Conservation (phyloP, 2,113 vertebrate genomes). For the Rhombomys opimus region DNA sequence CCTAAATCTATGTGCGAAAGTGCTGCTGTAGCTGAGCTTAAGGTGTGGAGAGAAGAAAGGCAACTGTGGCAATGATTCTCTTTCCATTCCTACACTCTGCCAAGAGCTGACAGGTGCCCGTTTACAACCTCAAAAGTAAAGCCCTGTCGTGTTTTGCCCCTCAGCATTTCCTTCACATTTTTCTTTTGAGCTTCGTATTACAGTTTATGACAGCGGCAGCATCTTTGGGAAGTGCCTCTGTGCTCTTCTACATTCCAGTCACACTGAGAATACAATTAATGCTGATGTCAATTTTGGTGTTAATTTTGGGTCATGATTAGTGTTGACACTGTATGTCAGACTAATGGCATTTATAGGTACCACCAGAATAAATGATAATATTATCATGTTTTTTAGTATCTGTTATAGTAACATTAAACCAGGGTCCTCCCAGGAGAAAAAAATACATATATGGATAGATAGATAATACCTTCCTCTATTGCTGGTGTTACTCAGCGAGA, state of each 20-base stretch:
- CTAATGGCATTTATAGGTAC: constrained; percentile 83
- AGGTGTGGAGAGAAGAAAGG: constrained; percentile 47
- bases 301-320: constrained; percentile 90
- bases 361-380: constrained; percentile 82
- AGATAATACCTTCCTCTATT: constrained; percentile 76
- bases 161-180: constrained; percentile 70
- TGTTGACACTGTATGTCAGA: constrained; percentile 86
- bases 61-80: neutral
- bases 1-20: constrained; percentile 22
- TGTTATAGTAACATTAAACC: constrained; percentile 81
- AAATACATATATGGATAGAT: constrained; percentile 82
- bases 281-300: constrained; percentile 88
- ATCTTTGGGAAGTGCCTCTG: constrained; percentile 44
- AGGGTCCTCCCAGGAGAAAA: constrained; percentile 73
- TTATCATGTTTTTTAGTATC: constrained; percentile 74
- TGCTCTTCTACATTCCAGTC: constrained; percentile 78
- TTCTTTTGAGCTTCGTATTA: constrained; percentile 75
- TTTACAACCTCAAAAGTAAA: constrained; percentile 41
- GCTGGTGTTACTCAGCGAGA: constrained; percentile 84
- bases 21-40: constrained; percentile 5
- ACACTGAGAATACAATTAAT: constrained; percentile 88
- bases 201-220: constrained; percentile 80
- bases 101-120: constrained; percentile 35
- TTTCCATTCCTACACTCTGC: constrained; percentile 31
- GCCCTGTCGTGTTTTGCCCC: neutral